A percentile compares a stretch with the other conserved stretches of the same genome.
Conservation (phyloP, 2,113 vertebrate species). For the Heloderma charlesbogerti region DNA sequence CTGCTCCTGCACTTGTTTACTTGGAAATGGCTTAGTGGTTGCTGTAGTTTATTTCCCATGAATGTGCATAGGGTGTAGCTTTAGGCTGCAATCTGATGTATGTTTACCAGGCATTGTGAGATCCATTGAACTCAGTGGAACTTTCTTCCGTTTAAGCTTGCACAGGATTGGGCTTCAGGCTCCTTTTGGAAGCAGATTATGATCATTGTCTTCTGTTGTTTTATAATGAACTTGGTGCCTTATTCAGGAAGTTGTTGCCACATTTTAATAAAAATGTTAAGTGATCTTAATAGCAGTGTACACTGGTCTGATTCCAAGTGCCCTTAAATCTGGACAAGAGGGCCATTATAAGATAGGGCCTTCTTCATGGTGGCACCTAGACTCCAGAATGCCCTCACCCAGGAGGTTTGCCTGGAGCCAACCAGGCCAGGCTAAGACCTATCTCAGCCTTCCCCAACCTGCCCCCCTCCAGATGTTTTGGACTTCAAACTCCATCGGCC, state of each 20-base stretch:
- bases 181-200: not conserved
- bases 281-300: not conserved
- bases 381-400: no score
- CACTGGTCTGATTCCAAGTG: not conserved
- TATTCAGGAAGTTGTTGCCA: not conserved
- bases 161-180: not conserved
- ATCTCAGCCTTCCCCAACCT: no score
- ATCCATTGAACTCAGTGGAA: not conserved
- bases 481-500: no score
- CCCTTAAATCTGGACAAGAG: not conserved
- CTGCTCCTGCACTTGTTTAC: not conserved
- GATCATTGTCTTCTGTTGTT: not conserved
- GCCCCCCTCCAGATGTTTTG: no score
- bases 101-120: not conserved
- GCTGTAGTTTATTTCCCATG: not conserved
- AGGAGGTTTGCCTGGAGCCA: no score
- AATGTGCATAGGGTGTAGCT: not conserved
- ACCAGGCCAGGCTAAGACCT: no score
- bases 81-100: not conserved
- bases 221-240: not conserved
- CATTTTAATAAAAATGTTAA: not conserved
- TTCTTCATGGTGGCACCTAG: no score
- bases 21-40: not conserved
- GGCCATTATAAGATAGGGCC: no score
- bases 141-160: not conserved